These are phyloP conservation scores for Chamaetylas fuelleborni DNA, from an alignment of 2,113 vertebrate genomes.

Conservation along the genomic window DNA sequence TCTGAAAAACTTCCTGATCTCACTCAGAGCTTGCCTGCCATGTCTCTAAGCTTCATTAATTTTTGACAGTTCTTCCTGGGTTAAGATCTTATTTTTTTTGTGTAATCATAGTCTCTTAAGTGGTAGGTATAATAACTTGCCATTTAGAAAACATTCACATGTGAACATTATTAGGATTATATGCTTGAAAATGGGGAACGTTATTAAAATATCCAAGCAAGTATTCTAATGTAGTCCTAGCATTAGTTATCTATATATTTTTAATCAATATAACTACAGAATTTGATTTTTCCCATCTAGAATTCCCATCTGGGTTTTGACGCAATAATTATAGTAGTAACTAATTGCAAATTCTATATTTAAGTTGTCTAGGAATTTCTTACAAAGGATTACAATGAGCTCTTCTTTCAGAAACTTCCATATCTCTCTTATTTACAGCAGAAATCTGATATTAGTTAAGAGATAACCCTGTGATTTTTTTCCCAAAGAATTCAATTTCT, in stretches of 20 bases:
- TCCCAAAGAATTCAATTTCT: background rate
- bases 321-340: background rate
- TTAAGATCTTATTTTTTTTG: background rate
- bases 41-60: background rate
- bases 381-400: background rate
- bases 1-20: background rate
- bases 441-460: background rate
- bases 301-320: background rate
- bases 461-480: background rate
- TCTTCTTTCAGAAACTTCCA: background rate
- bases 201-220: conserved; percentile 18
- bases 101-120: background rate
- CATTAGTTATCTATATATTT: background rate
- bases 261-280: background rate
- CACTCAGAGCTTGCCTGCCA: background rate
- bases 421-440: background rate
- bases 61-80: background rate
- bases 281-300: background rate
- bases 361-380: background rate
- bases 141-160: conserved; percentile 29
- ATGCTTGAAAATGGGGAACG: background rate
- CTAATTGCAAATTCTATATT: background rate
- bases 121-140: background rate
- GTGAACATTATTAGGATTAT: background rate
- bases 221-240: background rate